Percentiles rank a stretch among this genome's conserved stretches.
These are phyloP conservation scores for Troides oblongomaculatus DNA, from an alignment of 2,888 invertebrate genomes.

Conservation along the genomic window DNA sequence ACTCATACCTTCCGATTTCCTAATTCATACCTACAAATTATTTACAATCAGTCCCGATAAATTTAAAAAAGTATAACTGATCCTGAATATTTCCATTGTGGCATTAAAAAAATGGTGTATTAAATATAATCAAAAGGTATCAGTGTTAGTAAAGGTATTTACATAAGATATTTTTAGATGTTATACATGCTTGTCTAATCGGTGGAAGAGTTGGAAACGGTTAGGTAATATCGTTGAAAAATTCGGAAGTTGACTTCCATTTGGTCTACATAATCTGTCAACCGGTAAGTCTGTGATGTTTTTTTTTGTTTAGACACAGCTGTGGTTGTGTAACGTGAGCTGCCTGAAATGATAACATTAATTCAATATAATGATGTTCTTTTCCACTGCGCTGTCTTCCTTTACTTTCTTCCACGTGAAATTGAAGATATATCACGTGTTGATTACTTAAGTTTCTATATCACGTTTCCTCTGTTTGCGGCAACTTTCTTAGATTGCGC, in stretches of 20 bases:
- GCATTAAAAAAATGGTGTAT: neutral
- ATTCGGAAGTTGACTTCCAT: constrained; percentile 64
- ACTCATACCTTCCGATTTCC: neutral
- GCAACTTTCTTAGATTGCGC: constrained; percentile 30
- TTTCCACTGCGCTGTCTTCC: constrained; percentile 38
- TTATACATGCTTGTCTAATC: constrained; percentile 24
- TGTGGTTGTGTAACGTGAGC: constrained; percentile 21
- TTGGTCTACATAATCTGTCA: constrained; percentile 48
- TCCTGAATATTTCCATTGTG: neutral
- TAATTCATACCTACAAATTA: neutral
- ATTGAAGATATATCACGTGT: constrained; percentile 49
- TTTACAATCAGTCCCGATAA: neutral
- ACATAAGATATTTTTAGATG: constrained; percentile 4
- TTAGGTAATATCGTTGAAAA: constrained; percentile 47
- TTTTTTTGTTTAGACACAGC: constrained; percentile 26
- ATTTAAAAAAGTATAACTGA: neutral
- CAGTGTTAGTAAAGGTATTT: neutral
- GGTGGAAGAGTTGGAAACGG: constrained; percentile 29
- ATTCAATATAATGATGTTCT: constrained; percentile 30
- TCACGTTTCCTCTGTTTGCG: constrained; percentile 47
- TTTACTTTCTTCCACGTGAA: constrained; percentile 65
- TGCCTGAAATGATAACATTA: constrained; percentile 29
- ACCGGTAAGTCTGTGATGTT: constrained; percentile 30
- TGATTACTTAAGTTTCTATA: constrained; percentile 52
- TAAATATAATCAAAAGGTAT: neutral